Evolutionary conservation across 2,797 vertebrate species (phyloP).

Genomic region (Mus minutoides): DNA sequence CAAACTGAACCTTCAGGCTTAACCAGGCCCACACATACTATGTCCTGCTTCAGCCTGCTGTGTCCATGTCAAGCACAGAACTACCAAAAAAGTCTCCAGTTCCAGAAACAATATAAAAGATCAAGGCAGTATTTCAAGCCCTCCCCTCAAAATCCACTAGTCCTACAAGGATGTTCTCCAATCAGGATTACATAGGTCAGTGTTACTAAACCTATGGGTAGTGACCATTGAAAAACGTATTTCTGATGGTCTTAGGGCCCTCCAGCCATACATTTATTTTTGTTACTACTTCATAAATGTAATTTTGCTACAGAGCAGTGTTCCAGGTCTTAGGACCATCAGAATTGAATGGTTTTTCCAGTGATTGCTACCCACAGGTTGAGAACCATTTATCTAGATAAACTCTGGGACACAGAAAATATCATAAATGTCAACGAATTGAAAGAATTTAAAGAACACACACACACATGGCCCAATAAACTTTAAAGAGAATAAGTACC

Average conservation of each 20-base stretch:
- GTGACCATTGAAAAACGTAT: neutral
- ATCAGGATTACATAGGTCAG: neutral
- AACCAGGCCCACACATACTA: neutral
- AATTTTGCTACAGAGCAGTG: neutral
- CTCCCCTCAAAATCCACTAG: neutral
- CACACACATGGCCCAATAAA: neutral
- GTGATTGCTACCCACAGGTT: neutral
- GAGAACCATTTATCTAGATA: neutral
- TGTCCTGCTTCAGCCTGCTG: neutral
- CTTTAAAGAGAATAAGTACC: neutral
- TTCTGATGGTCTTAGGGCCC: neutral
- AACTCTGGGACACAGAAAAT: neutral
- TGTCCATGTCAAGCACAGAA: neutral
- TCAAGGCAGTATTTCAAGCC: neutral
- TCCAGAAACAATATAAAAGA: neutral
- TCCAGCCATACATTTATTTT: neutral
- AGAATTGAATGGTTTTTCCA: neutral
- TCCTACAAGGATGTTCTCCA: neutral
- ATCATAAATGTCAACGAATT: neutral
- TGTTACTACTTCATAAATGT: neutral
- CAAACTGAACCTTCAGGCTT: neutral
- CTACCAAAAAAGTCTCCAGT: neutral
- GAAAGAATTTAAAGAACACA: neutral
- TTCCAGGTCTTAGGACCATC: neutral
- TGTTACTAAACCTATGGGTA: neutral